These are phyloP conservation scores for Creontiades dilutus DNA, from an alignment of 2,888 invertebrate species.

Conservation along the genomic window DNA sequence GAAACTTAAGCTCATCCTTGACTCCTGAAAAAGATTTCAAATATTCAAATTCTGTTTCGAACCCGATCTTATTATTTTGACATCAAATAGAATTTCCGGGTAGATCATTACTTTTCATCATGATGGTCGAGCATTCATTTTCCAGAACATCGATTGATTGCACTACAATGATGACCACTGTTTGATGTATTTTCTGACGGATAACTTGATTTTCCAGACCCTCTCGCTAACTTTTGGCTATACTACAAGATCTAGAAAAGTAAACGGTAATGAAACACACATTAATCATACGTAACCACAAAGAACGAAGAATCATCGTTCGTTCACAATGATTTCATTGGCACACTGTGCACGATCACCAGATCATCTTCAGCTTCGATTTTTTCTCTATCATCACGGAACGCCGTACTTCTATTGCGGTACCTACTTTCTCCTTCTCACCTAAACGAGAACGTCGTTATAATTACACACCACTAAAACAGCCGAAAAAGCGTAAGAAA, in stretches of 20 bases:
- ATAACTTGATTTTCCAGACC: slow-evolving; percentile 58
- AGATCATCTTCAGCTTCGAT: slow-evolving; percentile 3
- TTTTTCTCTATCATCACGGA: background rate
- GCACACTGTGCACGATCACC: background rate
- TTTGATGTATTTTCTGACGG: background rate
- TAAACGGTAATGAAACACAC: background rate
- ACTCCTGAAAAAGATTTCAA: too few relatives aligned
- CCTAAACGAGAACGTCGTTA: slow-evolving; percentile 3
- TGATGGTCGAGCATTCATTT: too few relatives aligned
- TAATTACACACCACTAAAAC: background rate
- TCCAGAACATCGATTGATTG: too few relatives aligned
- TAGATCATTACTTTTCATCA: too few relatives aligned
- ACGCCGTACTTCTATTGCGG: background rate
- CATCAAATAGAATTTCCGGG: too few relatives aligned
- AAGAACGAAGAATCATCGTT: background rate
- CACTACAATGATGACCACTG: too few relatives aligned
- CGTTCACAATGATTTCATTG: background rate
- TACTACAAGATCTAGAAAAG: slow-evolving; percentile 52
- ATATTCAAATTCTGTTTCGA: too few relatives aligned
- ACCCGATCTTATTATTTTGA: too few relatives aligned
- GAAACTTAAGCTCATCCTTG: too few relatives aligned
- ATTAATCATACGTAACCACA: background rate
- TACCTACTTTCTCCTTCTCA: background rate
- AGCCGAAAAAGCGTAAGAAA: too few relatives aligned
- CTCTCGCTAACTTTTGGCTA: slow-evolving; percentile 66